Conservation (phyloP, 1,140 invertebrate genomes). For the Ruditapes philippinarum region DNA sequence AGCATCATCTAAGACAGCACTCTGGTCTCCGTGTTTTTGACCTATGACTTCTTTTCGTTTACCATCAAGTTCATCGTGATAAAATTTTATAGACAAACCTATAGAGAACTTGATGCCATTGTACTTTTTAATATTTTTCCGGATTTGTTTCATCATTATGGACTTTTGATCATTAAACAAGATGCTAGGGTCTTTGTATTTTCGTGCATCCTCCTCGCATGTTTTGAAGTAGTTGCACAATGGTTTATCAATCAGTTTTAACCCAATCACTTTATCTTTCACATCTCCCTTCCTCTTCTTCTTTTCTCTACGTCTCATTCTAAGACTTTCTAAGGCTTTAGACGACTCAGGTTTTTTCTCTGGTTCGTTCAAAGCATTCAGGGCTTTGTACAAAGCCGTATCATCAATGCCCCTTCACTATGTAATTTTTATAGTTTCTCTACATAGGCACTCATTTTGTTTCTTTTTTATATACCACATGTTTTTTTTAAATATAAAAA, state of each 20-base stretch:
- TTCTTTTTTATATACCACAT: neutral
- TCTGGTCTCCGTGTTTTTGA: neutral
- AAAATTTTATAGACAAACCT: neutral
- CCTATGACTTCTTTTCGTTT: neutral
- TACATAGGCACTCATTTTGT: no score
- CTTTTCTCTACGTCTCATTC: no score
- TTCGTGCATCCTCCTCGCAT: neutral
- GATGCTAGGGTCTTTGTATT: neutral
- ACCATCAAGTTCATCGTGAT: neutral
- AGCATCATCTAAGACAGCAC: no score
- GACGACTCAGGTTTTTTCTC: no score
- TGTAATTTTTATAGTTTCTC: no score
- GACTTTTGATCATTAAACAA: neutral
- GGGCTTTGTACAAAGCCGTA: no score
- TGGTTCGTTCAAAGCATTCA: no score
- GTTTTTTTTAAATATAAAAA: neutral
- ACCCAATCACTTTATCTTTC: neutral
- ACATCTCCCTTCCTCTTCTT: no score
- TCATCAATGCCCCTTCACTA: no score
- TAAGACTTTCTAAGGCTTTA: no score
- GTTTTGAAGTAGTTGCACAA: conserved; percentile 2
- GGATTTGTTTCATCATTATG: conserved; percentile 9
- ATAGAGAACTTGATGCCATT: conserved; percentile 8
- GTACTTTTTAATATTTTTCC: neutral
- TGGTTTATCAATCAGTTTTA: no score